Evolutionary conservation across 1,140 invertebrate genomes (phyloP), one percentile per base, ranked within the genome.

Genomic region (Drosophila nasuta): DNA sequence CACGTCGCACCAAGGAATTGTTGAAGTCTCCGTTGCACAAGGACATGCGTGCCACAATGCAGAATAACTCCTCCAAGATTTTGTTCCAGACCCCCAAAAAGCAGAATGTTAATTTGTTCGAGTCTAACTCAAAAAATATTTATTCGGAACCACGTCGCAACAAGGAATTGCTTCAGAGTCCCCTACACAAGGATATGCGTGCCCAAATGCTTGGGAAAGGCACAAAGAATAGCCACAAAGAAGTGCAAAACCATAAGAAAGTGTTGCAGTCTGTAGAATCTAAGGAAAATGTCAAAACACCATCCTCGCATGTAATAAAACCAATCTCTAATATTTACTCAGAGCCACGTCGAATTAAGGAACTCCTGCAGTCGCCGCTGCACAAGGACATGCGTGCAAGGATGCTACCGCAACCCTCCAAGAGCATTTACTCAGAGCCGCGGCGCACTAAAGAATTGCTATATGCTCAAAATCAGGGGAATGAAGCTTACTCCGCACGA

Each of bases 321-420:
- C 13, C 41, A 8, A 38, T 15, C 1, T 8, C 11, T 2, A 38
- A 52, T 11, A 43, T 10, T 59, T 13, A 8, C 13, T 35, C 17
- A 0, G 28, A 35, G 28, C 70, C 70, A 1, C 64, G 64, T 25
- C 64, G 30, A 15, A 68, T 49, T 10, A 52, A 13, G 17, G 56
- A 73, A 28, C 10, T 60, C 8, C n/a, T 59, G 4, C 15, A 28
- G 15, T 73, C 70, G 2, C 70, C 70, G 6, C 10, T 66, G n/a
- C 70, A 73, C 10, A 28, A 2, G 1, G 52, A 56, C 11, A 51
- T n/a, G 15, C 63, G 51, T n/a, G 8, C 63, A 6, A 6, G 3
- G 5, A 1, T 33, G 10, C 5, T 6, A 20, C 8, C 17, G 8
- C 2, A 20, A 28, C 8, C 11, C 3, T n/a, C 13, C 0, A 13